These are phyloP conservation scores for Perccottus glenii DNA, from an alignment of 2,113 vertebrate species.

Conservation along the genomic window DNA sequence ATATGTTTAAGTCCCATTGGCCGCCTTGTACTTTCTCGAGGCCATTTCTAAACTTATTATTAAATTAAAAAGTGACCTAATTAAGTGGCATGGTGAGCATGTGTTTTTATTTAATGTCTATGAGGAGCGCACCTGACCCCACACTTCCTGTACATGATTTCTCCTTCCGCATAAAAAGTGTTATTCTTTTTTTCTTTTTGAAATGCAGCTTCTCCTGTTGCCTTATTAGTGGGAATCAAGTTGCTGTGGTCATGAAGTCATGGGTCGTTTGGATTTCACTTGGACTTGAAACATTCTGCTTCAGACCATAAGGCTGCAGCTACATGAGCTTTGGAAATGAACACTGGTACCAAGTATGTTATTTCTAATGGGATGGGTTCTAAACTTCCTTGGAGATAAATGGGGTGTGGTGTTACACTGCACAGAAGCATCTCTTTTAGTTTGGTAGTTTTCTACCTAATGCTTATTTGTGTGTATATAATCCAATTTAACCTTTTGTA, in stretches of 20 bases:
- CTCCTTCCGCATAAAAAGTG: constrained; percentile 55
- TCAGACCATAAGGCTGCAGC: constrained; percentile 38
- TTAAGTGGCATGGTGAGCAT: neutral
- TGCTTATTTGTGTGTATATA: constrained; percentile 19
- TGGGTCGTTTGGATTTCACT: constrained; percentile 70
- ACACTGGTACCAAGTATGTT: constrained; percentile 50
- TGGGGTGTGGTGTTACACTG: constrained; percentile 39
- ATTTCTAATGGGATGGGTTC: constrained; percentile 55
- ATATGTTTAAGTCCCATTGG: neutral
- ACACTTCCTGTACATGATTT: constrained; percentile 71
- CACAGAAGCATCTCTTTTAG: constrained; percentile 22
- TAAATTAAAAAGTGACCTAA: neutral
- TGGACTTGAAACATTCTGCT: constrained; percentile 32
- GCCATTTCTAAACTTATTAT: neutral
- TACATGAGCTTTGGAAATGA: constrained; percentile 49
- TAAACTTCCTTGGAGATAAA: constrained; percentile 46
- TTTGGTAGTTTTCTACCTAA: constrained; percentile 33
- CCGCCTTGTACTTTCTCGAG: neutral
- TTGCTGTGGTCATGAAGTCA: constrained; percentile 71
- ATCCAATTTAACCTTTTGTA: constrained; percentile 25
- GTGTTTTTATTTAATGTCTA: constrained; percentile 9
- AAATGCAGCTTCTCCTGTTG: constrained; percentile 78
- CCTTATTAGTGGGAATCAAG: constrained; percentile 75
- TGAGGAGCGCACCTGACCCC: constrained; percentile 50
- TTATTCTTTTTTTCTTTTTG: constrained; percentile 56